Evolutionary conservation across 1,140 invertebrate genomes (phyloP).

Genomic region (Microplitis demolitor): DNA sequence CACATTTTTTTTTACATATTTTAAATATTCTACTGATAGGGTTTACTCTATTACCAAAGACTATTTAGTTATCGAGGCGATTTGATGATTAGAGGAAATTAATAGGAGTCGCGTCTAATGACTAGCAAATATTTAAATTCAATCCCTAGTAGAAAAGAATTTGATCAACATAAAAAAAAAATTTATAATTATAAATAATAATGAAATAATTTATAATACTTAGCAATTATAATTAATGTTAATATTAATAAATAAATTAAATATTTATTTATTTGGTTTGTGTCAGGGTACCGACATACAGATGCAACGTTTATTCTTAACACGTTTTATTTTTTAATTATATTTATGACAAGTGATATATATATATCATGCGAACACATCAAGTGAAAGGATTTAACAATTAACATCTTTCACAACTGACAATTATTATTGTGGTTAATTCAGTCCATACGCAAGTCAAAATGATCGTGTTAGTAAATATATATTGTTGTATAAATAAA

Average conservation of each 20-base stretch:
- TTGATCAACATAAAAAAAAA: not conserved
- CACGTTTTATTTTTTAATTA: not conserved
- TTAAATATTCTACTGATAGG: too few relatives aligned
- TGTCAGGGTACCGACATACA: not conserved
- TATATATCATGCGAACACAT: not conserved
- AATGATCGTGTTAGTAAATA: not conserved
- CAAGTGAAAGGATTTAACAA: not conserved
- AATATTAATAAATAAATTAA: not conserved
- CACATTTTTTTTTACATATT: too few relatives aligned
- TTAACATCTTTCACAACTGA: not conserved
- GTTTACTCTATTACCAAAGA: too few relatives aligned
- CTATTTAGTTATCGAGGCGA: not conserved
- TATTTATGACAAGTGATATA: not conserved
- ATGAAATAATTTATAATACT: too few relatives aligned
- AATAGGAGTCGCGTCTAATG: slow-evolving; percentile 9
- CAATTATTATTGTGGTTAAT: too few relatives aligned
- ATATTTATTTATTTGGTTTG: not conserved
- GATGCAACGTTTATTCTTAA: slow-evolving; percentile 9
- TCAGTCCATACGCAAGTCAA: not conserved
- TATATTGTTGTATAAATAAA: too few relatives aligned
- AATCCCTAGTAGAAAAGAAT: slow-evolving; percentile 6
- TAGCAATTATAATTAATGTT: too few relatives aligned
- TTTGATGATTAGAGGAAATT: not conserved
- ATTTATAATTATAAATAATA: not conserved
- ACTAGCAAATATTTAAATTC: slow-evolving; percentile 46